Evolutionary conservation across 2,797 vertebrate genomes (phyloP).

Genomic region (Sebastes dallii): DNA sequence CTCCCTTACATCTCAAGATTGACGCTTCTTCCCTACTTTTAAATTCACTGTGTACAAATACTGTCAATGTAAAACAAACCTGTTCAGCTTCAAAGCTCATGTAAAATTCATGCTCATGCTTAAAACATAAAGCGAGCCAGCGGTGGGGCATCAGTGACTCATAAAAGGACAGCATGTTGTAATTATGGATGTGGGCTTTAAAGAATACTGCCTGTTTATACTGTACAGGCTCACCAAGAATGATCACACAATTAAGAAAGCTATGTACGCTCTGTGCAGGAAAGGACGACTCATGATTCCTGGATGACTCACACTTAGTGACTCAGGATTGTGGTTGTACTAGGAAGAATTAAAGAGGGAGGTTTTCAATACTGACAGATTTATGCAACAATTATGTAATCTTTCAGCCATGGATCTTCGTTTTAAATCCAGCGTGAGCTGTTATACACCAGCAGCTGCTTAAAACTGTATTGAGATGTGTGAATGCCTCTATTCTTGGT

Average conservation of each 20-base stretch:
- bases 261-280: neutral
- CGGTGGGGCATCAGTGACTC: slow-evolving; percentile 33
- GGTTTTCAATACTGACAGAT: slow-evolving; percentile 2
- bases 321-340: slow-evolving; percentile 41
- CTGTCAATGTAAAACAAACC: slow-evolving; percentile 62
- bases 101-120: slow-evolving; percentile 72
- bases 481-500: neutral
- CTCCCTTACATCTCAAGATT: slow-evolving; percentile 5
- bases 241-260: slow-evolving; percentile 41
- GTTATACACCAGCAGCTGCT: neutral
- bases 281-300: slow-evolving; percentile 18
- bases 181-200: slow-evolving; percentile 54
- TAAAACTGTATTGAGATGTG: neutral
- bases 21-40: neutral
- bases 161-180: slow-evolving; percentile 48
- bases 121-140: slow-evolving; percentile 60
- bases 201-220: slow-evolving; percentile 29
- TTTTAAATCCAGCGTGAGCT: slow-evolving; percentile 7
- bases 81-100: slow-evolving; percentile 63
- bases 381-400: slow-evolving; percentile 28
- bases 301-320: slow-evolving; percentile 50
- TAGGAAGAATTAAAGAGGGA: slow-evolving; percentile 13
- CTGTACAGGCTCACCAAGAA: slow-evolving; percentile 31
- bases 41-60: slow-evolving; percentile 55
- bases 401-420: neutral